Percentiles rank a stretch among this genome's conserved stretches.
phyloP scores from a whole-genome alignment of 2,797 vertebrate species.

The Coregonus ussuriensis region DNA sequence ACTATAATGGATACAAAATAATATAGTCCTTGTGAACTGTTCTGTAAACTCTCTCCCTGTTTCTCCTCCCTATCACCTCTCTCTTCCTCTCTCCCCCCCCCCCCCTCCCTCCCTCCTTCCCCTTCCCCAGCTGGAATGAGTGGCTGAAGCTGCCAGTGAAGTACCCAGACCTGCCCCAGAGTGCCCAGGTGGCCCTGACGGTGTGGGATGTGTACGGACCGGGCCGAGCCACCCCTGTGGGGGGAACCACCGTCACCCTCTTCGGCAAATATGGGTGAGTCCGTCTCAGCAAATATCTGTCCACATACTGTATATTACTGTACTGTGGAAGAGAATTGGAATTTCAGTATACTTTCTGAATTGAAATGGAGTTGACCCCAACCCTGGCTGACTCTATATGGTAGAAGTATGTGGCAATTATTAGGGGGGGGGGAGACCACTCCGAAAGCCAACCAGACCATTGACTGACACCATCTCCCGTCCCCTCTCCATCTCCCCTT shows the following conservation, averaged over 20 bases:
- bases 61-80: background rate
- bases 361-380: background rate
- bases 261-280: conserved; percentile 91
- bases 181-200: conserved; percentile 92
- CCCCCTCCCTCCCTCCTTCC: background rate
- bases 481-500: background rate
- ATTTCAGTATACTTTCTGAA: background rate
- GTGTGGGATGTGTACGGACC: conserved; percentile 99
- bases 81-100: background rate
- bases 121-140: conserved; percentile 89
- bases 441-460: background rate
- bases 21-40: background rate
- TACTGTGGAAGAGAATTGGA: background rate
- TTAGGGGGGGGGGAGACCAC: background rate
- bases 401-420: background rate
- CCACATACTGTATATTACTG: background rate
- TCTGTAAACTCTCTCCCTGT: background rate
- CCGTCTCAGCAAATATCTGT: background rate
- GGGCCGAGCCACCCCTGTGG: conserved; percentile 90
- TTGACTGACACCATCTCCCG: background rate
- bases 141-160: conserved; percentile 96
- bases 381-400: background rate
- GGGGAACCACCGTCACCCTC: conserved; percentile 93
- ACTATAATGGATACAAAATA: background rate
- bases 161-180: conserved; percentile 94